Evolutionary conservation across 1,140 invertebrate species (phyloP).

Genomic region (Halictus rubicundus): DNA sequence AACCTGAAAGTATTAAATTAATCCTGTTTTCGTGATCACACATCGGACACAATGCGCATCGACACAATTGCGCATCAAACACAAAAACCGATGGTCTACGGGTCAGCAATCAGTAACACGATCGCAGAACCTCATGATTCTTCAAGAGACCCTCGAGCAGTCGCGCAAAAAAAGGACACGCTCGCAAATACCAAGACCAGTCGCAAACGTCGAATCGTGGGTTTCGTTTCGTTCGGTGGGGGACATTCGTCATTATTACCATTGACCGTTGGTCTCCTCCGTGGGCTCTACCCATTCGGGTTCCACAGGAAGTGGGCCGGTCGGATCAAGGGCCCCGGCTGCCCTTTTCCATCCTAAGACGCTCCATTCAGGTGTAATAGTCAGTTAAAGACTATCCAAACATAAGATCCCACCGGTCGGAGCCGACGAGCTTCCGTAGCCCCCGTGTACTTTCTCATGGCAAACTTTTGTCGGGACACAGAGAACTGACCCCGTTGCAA

Average conservation of each 20-base stretch:
- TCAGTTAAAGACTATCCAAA: slow-evolving; percentile 79
- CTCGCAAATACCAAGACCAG: slow-evolving; percentile 53
- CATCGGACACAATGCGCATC: too few relatives aligned
- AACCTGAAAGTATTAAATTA: too few relatives aligned
- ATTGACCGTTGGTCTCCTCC: slow-evolving; percentile 69
- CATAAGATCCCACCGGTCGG: slow-evolving; percentile 66
- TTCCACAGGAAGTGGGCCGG: slow-evolving; percentile 79
- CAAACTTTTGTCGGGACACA: slow-evolving; percentile 21
- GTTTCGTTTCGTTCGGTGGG: slow-evolving; percentile 35
- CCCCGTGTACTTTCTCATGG: slow-evolving; percentile 38
- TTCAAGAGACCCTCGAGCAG: slow-evolving; percentile 30
- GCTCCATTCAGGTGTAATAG: slow-evolving; percentile 79
- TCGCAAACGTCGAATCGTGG: slow-evolving; percentile 48
- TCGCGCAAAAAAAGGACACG: slow-evolving; percentile 22
- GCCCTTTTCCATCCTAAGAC: slow-evolving; percentile 71
- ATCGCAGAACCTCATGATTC: slow-evolving; percentile 49
- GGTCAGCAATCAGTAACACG: slow-evolving; percentile 4
- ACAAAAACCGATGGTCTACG: background rate
- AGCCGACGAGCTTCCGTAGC: slow-evolving; percentile 38
- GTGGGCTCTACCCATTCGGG: slow-evolving; percentile 65
- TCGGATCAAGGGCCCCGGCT: slow-evolving; percentile 75
- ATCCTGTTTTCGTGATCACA: too few relatives aligned
- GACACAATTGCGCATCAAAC: too few relatives aligned
- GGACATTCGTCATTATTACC: slow-evolving; percentile 75
- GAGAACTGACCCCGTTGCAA: background rate